A percentile compares a stretch with the other conserved stretches of the same genome.
Conservation (phyloP, 2,797 vertebrate species). For the Spizella passerina region DNA sequence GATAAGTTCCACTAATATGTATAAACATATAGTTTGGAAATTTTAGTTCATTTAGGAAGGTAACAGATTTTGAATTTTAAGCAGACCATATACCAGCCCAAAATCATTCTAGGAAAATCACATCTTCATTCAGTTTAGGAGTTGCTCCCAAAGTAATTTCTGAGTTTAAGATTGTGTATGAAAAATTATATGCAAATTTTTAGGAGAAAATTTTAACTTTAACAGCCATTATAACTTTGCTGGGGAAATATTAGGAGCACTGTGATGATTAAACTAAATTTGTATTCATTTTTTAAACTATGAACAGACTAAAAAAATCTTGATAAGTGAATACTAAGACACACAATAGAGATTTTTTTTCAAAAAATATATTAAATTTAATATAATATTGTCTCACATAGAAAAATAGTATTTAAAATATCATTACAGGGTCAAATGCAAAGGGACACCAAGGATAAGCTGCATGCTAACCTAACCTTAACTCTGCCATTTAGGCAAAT, state of each 20-base stretch:
- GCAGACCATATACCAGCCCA: neutral
- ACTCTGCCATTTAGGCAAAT: neutral
- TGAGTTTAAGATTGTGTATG: neutral
- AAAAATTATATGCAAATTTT: neutral
- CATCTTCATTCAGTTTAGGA: neutral
- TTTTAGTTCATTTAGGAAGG: neutral
- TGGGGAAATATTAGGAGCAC: neutral
- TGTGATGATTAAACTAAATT: neutral
- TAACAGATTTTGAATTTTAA: constrained; percentile 41
- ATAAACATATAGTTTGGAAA: neutral
- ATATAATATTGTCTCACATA: neutral
- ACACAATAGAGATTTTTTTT: neutral
- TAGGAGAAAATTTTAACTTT: neutral
- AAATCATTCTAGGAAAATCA: constrained; percentile 15
- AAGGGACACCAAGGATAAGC: neutral
- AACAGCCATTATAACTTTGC: neutral
- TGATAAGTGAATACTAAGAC: neutral
- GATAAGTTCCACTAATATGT: neutral
- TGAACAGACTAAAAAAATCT: neutral
- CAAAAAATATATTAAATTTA: neutral
- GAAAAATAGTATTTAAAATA: neutral
- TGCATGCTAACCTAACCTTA: neutral
- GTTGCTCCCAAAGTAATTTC: neutral
- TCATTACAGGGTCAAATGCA: neutral
- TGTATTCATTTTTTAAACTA: neutral